phyloP scores from a whole-genome alignment of 2,113 vertebrate genomes.

The Sinocyclocheilus grahami region DNA sequence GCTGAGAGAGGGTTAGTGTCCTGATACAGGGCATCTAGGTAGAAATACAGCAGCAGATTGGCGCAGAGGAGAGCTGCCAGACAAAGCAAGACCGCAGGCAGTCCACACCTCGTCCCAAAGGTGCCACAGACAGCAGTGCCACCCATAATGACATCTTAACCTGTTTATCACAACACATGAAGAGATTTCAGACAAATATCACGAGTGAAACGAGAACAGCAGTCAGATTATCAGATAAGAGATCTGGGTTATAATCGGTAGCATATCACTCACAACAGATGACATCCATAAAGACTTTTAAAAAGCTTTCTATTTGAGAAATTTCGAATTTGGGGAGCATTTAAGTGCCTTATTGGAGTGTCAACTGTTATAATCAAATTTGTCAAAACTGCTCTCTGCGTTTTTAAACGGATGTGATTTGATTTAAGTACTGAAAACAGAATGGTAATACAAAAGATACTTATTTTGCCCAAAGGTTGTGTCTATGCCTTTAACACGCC shows the following conservation, averaged over 20 bases:
- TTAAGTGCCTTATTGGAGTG: neutral
- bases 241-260: neutral
- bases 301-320: neutral
- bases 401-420: neutral
- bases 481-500: neutral
- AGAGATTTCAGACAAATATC: neutral
- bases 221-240: neutral
- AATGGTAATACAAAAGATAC: neutral
- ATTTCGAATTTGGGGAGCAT: neutral
- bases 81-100: conserved; percentile 69
- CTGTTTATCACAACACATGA: conserved; percentile 17
- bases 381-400: neutral
- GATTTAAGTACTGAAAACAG: neutral
- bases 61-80: conserved; percentile 76
- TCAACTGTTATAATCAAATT: neutral
- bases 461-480: neutral
- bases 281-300: neutral
- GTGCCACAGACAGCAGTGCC: conserved; percentile 13
- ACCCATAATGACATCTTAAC: conserved; percentile 52
- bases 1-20: conserved; percentile 34
- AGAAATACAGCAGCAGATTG: conserved; percentile 82
- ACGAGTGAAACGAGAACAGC: neutral
- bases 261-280: neutral
- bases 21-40: conserved; percentile 71
- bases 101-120: conserved; percentile 51